These are phyloP conservation scores for Nothoprocta perdicaria DNA, from an alignment of 2,113 vertebrate genomes.

Conservation along the genomic window DNA sequence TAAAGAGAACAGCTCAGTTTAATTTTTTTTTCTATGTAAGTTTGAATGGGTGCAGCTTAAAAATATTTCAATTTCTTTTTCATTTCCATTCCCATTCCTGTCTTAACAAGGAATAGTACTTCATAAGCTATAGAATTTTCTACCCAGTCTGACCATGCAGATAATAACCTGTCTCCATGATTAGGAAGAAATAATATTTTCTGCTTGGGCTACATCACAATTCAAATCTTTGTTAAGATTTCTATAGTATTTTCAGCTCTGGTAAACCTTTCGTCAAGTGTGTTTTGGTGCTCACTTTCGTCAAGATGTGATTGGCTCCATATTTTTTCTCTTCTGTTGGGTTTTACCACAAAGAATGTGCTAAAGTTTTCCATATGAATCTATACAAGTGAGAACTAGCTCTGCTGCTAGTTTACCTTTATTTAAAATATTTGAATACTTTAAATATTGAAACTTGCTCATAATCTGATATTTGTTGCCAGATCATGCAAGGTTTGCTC, in stretches of 20 bases:
- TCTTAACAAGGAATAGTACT: not conserved
- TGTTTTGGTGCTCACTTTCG: not conserved
- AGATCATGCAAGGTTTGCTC: not conserved
- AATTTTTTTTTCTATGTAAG: not conserved
- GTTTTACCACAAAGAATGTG: not conserved
- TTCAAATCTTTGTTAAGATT: not conserved
- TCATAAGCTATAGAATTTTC: not conserved
- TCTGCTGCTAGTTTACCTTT: not conserved
- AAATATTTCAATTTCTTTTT: not conserved
- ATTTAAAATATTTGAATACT: not conserved
- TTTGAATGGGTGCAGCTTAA: not conserved
- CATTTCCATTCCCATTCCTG: fast-evolving
- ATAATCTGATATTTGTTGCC: not conserved
- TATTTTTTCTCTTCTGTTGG: not conserved
- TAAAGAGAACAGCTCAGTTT: not conserved
- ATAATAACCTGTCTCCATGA: not conserved
- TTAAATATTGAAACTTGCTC: too few relatives aligned
- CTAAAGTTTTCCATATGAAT: not conserved
- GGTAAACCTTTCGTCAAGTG: not conserved
- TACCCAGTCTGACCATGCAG: not conserved
- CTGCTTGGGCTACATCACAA: not conserved
- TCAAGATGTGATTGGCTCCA: not conserved
- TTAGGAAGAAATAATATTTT: not conserved
- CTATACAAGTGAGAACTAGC: too few relatives aligned
- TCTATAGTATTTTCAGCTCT: not conserved